Conservation (phyloP, 1,140 invertebrate genomes). For the Oedothorax gibbosus region DNA sequence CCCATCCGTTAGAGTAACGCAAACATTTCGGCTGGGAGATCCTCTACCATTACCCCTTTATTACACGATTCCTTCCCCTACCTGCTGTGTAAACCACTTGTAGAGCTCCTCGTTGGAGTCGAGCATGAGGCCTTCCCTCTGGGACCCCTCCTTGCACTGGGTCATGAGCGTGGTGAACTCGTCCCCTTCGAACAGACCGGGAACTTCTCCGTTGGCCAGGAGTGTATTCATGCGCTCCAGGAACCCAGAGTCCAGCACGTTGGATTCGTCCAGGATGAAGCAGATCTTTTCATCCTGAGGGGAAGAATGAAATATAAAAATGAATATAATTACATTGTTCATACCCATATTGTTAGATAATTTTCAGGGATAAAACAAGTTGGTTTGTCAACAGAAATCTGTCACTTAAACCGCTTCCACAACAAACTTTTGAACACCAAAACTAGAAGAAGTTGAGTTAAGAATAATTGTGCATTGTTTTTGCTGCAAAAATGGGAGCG, state of each 20-base stretch:
- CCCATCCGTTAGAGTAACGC: too few relatives aligned
- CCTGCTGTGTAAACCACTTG: slow-evolving; percentile 94
- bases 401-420: too few relatives aligned
- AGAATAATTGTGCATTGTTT: too few relatives aligned
- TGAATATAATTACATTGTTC: too few relatives aligned
- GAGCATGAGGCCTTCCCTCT: slow-evolving; percentile 97
- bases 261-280: slow-evolving; percentile 92
- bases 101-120: slow-evolving; percentile 99
- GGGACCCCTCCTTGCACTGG: slow-evolving; percentile 98
- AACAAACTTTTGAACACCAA: too few relatives aligned
- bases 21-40: too few relatives aligned
- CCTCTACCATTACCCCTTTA: too few relatives aligned
- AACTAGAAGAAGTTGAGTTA: too few relatives aligned
- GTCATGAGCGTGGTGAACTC: slow-evolving; percentile 99
- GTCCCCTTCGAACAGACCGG: slow-evolving; percentile 84
- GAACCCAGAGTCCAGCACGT: slow-evolving; percentile 98
- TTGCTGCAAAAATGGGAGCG: too few relatives aligned
- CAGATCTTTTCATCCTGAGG: slow-evolving; percentile 93
- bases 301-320: slow-evolving; percentile 3
- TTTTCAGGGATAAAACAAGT: too few relatives aligned
- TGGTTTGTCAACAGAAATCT: too few relatives aligned
- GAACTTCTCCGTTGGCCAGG: slow-evolving; percentile 98
- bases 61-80: slow-evolving; percentile 55
- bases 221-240: slow-evolving; percentile 99
- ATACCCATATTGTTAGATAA: too few relatives aligned